A percentile compares a stretch with the other conserved stretches of the same genome.
These are phyloP conservation scores for Onychomys leucogaster DNA, from an alignment of 2,797 vertebrate species.

Conservation along the genomic window DNA sequence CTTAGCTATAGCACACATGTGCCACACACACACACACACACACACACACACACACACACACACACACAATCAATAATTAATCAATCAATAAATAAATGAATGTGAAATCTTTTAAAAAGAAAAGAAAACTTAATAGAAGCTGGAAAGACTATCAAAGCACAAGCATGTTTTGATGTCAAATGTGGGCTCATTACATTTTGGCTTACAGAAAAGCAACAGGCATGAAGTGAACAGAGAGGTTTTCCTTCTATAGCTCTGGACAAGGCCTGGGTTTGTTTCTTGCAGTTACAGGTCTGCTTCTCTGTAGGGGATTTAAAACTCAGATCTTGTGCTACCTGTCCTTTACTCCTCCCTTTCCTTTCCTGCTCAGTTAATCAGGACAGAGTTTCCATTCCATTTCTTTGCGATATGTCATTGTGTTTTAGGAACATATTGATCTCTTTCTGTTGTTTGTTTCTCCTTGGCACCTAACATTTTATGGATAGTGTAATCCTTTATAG, in stretches of 20 bases:
- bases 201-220: neutral
- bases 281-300: neutral
- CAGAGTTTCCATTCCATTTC: neutral
- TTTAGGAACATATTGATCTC: neutral
- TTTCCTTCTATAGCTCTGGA: neutral
- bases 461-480: neutral
- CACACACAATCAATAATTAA: too few relatives aligned
- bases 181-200: neutral
- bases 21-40: too few relatives aligned
- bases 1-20: neutral
- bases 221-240: neutral
- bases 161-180: accelerated
- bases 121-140: neutral
- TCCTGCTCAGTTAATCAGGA: neutral
- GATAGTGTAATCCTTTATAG: neutral
- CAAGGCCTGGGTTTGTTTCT: neutral
- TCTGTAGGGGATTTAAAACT: neutral
- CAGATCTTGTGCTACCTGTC: neutral
- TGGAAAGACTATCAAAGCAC: neutral
- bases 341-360: neutral
- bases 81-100: neutral
- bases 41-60: neutral
- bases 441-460: neutral
- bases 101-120: neutral
- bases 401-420: neutral